Evolutionary conservation across 1,140 invertebrate genomes (phyloP).

Genomic region (Alviniconcha marisindica): DNA sequence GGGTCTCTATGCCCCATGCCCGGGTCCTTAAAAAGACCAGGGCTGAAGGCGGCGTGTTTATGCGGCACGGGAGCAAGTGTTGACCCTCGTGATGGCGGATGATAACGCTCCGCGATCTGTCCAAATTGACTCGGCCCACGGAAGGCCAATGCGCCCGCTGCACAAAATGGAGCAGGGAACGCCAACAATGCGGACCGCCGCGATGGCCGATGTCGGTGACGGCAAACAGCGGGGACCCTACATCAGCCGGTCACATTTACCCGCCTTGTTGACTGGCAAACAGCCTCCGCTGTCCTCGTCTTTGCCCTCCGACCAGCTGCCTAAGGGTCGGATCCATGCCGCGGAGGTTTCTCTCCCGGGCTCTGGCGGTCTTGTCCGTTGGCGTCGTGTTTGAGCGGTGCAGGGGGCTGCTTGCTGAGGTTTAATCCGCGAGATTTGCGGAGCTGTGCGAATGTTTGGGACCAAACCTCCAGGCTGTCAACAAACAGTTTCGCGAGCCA

Average conservation of each 20-base stretch:
- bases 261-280: conserved; percentile 24
- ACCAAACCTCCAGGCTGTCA: neutral
- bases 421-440: conserved; percentile 2
- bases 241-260: conserved; percentile 19
- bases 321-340: neutral
- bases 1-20: too few relatives aligned
- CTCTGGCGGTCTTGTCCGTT: neutral
- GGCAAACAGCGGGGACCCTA: conserved; percentile 16
- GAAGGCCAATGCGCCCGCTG: neutral
- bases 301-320: neutral
- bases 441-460: neutral
- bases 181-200: conserved; percentile 2
- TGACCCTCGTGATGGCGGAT: neutral
- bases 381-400: neutral
- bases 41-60: neutral
- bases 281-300: conserved; percentile 9
- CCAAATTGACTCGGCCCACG: neutral
- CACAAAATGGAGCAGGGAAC: neutral
- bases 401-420: neutral
- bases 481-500: conserved; percentile 1
- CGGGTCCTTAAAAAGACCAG: too few relatives aligned
- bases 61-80: neutral
- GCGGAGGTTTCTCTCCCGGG: too few relatives aligned
- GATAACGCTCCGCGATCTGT: neutral
- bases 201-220: conserved; percentile 20